These are phyloP conservation scores for Drosophila ficusphila DNA, from an alignment of 1,140 invertebrate species.

Conservation along the genomic window DNA sequence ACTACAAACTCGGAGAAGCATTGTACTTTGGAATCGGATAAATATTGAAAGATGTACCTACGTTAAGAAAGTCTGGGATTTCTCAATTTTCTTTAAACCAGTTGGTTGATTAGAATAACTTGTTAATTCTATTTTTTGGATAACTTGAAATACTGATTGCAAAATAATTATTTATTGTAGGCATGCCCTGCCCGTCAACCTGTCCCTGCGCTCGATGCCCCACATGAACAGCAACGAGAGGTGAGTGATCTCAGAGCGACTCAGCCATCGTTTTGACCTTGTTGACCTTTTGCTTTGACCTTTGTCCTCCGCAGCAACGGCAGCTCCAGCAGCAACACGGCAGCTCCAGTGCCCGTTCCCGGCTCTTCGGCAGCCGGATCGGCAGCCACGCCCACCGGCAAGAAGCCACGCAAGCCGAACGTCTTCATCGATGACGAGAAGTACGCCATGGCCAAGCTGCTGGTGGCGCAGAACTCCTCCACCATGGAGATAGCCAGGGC, in stretches of 20 bases:
- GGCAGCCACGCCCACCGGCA: conserved; percentile 50
- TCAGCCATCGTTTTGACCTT: neutral
- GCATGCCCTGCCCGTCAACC: conserved; percentile 71
- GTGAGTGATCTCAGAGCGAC: conserved; percentile 10
- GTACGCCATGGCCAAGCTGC: conserved; percentile 79
- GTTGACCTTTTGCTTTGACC: too few relatives aligned
- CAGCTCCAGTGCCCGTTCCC: conserved; percentile 14
- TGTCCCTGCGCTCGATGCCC: conserved; percentile 73
- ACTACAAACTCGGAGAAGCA: too few relatives aligned
- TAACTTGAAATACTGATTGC: too few relatives aligned
- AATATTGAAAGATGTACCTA: too few relatives aligned
- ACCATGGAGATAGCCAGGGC: conserved; percentile 81
- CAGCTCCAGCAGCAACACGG: conserved; percentile 56
- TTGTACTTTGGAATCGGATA: too few relatives aligned
- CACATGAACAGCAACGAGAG: conserved; percentile 73
- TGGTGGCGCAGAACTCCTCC: conserved; percentile 77
- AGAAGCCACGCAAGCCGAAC: conserved; percentile 82
- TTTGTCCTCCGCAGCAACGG: conserved; percentile 40
- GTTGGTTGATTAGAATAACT: too few relatives aligned
- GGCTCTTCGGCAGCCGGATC: conserved; percentile 18
- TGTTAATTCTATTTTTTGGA: too few relatives aligned
- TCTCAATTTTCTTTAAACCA: too few relatives aligned
- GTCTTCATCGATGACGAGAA: conserved; percentile 83
- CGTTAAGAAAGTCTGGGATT: too few relatives aligned
- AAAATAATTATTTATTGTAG: too few relatives aligned